Conservation (phyloP, 2,888 invertebrate species). For the Yponomeuta sedellus region DNA sequence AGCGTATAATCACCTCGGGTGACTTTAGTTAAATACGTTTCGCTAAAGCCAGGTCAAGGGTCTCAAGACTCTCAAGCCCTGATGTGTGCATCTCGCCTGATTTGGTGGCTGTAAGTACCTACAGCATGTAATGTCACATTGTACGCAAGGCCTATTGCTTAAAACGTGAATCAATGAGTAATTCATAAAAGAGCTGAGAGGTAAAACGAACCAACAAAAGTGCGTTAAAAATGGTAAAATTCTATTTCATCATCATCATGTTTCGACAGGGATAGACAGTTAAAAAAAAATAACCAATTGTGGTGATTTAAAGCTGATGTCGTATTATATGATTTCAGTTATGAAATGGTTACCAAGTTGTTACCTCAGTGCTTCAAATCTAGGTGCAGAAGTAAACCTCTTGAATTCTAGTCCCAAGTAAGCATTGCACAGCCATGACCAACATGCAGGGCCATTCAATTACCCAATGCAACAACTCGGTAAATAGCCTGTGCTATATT, state of each 20-base stretch:
- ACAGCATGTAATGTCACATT: neutral
- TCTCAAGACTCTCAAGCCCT: constrained; percentile 3
- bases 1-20: constrained; percentile 1
- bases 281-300: no score
- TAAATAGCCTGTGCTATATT: neutral
- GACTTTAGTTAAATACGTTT: neutral
- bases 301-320: no score
- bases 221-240: no score
- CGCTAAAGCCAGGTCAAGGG: constrained; percentile 10
- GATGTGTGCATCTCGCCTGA: constrained; percentile 6
- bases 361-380: no score
- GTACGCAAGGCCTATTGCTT: neutral
- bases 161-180: neutral
- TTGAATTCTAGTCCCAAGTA: neutral
- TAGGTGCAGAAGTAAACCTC: no score
- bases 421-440: neutral
- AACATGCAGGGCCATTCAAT: neutral
- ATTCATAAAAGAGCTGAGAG: no score
- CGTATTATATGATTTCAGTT: no score
- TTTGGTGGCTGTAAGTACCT: neutral
- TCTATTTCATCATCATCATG: no score
- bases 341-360: no score
- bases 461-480: neutral
- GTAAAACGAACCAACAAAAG: no score
- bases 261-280: no score